phyloP scores from a whole-genome alignment of 2,888 invertebrate species.

The Drosophila koepferae region DNA sequence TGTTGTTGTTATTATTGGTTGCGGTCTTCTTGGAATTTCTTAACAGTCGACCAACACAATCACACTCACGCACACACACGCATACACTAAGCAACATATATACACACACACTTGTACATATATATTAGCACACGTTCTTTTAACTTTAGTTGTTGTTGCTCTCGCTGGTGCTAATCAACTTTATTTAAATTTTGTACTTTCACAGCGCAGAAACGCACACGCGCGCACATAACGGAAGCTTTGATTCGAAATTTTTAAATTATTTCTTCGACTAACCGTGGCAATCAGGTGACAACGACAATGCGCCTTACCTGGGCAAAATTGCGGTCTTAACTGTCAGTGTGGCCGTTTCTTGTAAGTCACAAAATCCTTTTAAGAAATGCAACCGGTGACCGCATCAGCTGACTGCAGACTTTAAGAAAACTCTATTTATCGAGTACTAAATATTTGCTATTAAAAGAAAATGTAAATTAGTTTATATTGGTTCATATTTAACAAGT shows the following conservation, averaged over 20 bases:
- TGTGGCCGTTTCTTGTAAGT: slow-evolving; percentile 30
- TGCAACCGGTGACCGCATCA: slow-evolving; percentile 31
- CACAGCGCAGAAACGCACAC: slow-evolving; percentile 54
- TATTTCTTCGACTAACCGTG: slow-evolving; percentile 22
- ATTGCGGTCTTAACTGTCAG: slow-evolving; percentile 49
- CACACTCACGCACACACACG: slow-evolving; percentile 22
- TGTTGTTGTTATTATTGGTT: slow-evolving; percentile 35
- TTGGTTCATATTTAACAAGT: too few species aligned
- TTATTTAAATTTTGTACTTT: slow-evolving; percentile 70
- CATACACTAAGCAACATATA: slow-evolving; percentile 18
- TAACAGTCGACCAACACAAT: slow-evolving; percentile 24
- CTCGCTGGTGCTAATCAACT: slow-evolving; percentile 61
- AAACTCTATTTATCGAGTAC: neutral
- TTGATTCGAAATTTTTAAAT: slow-evolving; percentile 19
- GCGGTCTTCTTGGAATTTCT: slow-evolving; percentile 64
- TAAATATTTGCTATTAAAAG: too few species aligned
- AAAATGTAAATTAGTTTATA: fast-evolving
- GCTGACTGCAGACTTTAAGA: slow-evolving; percentile 18
- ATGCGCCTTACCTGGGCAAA: slow-evolving; percentile 62
- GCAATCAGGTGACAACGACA: slow-evolving; percentile 59
- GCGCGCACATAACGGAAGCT: slow-evolving; percentile 46
- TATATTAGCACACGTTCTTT: slow-evolving; percentile 26
- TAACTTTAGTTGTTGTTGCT: slow-evolving; percentile 20
- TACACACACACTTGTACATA: slow-evolving; percentile 13
- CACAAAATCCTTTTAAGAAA: slow-evolving; percentile 24